Evolutionary conservation across 2,113 vertebrate genomes (phyloP).

Genomic region (Baryphthengus martii): DNA sequence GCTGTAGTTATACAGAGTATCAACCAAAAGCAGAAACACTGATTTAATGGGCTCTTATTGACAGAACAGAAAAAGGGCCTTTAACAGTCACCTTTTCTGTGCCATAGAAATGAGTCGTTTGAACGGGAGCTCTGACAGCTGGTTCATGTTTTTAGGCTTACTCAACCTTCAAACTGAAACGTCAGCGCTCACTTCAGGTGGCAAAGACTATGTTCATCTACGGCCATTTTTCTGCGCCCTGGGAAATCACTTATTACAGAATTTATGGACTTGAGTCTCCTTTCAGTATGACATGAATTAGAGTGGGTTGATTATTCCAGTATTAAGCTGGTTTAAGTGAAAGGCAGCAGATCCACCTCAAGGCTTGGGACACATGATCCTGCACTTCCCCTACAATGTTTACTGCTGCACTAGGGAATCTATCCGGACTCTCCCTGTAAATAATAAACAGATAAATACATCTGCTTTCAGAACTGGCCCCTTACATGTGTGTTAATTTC

Average conservation of each 20-base stretch:
- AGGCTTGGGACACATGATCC: not conserved
- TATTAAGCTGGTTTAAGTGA: not conserved
- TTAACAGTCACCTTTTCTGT: not conserved
- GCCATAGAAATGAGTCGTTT: not conserved
- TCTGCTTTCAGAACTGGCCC: not conserved
- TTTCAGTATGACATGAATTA: not conserved
- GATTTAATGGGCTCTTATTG: not conserved
- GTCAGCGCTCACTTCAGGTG: not conserved
- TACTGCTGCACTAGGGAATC: not conserved
- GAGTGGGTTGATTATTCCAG: not conserved
- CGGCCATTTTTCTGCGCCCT: not conserved
- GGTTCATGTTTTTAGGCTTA: fast-evolving
- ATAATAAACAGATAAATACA: not conserved
- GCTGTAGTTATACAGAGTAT: not conserved
- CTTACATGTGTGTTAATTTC: fast-evolving
- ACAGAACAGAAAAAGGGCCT: not conserved
- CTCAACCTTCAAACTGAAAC: not conserved
- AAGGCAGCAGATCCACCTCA: not conserved
- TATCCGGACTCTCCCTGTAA: not conserved
- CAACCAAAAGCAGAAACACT: not conserved
- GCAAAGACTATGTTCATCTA: not conserved
- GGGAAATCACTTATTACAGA: not conserved
- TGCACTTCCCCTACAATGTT: not conserved
- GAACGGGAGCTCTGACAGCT: not conserved
- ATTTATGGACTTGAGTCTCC: not conserved